Evolutionary conservation across 23 tunicate genomes (phyloP).

Genomic region (Corella eumyota): DNA sequence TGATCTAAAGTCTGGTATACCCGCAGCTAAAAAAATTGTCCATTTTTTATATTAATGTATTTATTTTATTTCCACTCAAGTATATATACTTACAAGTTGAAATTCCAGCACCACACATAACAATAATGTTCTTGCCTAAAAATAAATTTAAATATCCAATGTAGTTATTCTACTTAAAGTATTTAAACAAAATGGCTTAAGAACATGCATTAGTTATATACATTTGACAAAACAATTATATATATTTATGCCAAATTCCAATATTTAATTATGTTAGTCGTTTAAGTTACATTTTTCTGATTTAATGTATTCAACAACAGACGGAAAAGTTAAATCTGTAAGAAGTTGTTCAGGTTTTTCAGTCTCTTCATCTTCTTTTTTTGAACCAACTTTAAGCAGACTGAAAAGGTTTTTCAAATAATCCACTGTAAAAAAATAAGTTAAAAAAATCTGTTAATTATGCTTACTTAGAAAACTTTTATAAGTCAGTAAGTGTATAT

Average conservation of each 20-base stretch:
- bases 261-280: not conserved
- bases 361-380: conserved; percentile 20
- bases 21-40: conserved; percentile 56
- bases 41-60: not conserved
- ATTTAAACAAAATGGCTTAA: not conserved
- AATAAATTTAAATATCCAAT: too few relatives aligned
- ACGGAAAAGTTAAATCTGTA: conserved; percentile 25
- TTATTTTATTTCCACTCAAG: not conserved
- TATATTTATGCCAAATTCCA: not conserved
- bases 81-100: conserved; percentile 52
- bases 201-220: too few relatives aligned
- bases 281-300: conserved; percentile 53
- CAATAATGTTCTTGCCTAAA: conserved; percentile 61
- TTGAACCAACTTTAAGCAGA: not conserved
- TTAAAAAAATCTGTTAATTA: too few relatives aligned
- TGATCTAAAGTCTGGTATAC: conserved; percentile 79
- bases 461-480: too few relatives aligned
- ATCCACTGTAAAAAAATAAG: conserved; percentile 19
- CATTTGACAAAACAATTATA: not conserved
- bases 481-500: too few relatives aligned
- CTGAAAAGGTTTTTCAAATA: conserved; percentile 10
- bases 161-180: not conserved
- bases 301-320: conserved; percentile 42
- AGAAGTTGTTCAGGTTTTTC: conserved; percentile 68
- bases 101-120: conserved; percentile 91